Conservation (phyloP, 2,797 vertebrate species). For the Coilia nasus region DNA sequence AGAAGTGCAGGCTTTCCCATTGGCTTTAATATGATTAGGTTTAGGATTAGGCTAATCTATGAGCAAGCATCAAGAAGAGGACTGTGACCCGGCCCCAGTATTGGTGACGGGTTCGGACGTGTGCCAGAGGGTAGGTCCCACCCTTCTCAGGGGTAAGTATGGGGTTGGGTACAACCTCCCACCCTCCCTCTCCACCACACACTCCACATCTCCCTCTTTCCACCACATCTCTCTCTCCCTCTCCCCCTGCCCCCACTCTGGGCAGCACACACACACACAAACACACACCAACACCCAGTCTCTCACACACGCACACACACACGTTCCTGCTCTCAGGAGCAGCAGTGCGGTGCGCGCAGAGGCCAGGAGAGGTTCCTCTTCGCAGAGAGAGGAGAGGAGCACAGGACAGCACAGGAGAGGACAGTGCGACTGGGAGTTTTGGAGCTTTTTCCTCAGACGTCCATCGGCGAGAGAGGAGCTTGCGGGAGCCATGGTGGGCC, state of each 20-base stretch:
- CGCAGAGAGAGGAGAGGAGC: constrained; percentile 37
- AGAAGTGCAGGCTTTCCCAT: no score
- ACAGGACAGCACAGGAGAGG: constrained; percentile 55
- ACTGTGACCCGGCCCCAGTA: constrained; percentile 10
- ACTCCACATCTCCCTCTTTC: neutral
- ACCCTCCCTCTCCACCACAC: constrained; percentile 43
- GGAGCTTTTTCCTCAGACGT: constrained; percentile 19
- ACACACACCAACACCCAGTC: neutral
- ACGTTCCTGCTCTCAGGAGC: constrained; percentile 57
- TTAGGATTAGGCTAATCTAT: no score
- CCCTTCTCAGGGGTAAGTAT: constrained; percentile 51
- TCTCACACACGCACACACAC: constrained; percentile 29
- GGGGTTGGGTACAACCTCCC: constrained; percentile 60
- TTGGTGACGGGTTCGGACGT: constrained; percentile 43
- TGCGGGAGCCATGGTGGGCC: constrained; percentile 78
- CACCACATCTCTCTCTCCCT: constrained; percentile 40
- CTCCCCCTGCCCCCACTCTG: constrained; percentile 53
- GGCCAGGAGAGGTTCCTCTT: constrained; percentile 41
- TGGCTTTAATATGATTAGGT: no score
- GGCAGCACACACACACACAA: constrained; percentile 48
- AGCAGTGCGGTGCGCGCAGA: constrained; percentile 45
- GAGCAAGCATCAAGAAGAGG: neutral
- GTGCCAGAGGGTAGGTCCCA: constrained; percentile 4
- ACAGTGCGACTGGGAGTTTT: constrained; percentile 57
- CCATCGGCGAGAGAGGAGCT: constrained; percentile 59